Percentiles rank a stretch among this genome's conserved stretches.
phyloP scores from a whole-genome alignment of 2,888 invertebrate genomes.

The Diloba caeruleocephala region DNA sequence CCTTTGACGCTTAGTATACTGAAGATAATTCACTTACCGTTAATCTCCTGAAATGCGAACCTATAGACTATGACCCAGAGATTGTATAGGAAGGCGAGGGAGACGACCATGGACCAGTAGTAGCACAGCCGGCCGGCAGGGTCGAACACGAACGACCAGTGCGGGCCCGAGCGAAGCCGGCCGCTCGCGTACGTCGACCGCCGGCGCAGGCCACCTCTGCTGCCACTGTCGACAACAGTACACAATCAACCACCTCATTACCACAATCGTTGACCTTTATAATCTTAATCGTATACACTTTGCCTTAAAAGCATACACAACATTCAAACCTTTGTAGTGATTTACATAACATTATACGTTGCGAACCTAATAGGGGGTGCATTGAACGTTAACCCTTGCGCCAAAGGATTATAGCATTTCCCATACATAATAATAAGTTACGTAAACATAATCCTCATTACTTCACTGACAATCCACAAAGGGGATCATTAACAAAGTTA shows the following conservation, averaged over 20 bases:
- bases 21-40: constrained; percentile 89
- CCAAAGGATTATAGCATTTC: constrained; percentile 23
- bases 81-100: constrained; percentile 98
- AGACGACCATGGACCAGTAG: constrained; percentile 99
- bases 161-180: constrained; percentile 91
- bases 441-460: constrained; percentile 19
- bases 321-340: constrained; percentile 48
- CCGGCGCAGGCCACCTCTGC: constrained; percentile 85
- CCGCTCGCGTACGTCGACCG: constrained; percentile 90
- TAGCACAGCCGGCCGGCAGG: constrained; percentile 98
- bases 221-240: constrained; percentile 70
- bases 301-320: constrained; percentile 38
- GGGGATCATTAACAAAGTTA: constrained; percentile 38
- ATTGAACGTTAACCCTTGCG: constrained; percentile 39
- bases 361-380: constrained; percentile 48
- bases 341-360: constrained; percentile 43
- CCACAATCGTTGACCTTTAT: constrained; percentile 37
- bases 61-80: constrained; percentile 99
- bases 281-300: constrained; percentile 35
- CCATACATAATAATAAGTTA: constrained; percentile 3
- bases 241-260: constrained; percentile 44
- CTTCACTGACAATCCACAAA: constrained; percentile 21
- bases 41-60: constrained; percentile 99
- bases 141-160: constrained; percentile 99
- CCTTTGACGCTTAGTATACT: constrained; percentile 1